Evolutionary conservation across 2,113 vertebrate genomes (phyloP).

Genomic region (Vanacampus margaritifer): DNA sequence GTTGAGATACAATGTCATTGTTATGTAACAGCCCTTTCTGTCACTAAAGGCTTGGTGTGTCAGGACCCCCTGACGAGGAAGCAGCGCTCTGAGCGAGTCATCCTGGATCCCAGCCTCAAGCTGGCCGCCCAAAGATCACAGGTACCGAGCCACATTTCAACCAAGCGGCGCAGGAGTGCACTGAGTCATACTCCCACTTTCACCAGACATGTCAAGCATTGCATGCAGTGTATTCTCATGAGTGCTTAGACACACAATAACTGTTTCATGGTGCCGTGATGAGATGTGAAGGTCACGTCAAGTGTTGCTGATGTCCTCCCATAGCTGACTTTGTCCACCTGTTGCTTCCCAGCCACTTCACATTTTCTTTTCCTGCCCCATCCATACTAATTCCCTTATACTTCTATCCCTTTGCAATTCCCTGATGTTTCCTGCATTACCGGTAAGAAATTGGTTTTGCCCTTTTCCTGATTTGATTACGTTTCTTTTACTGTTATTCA

Average conservation of each 20-base stretch:
- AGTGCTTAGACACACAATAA: slow-evolving; percentile 18
- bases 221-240: slow-evolving; percentile 47
- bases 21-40: slow-evolving; percentile 18
- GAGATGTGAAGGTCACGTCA: neutral
- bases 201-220: slow-evolving; percentile 44
- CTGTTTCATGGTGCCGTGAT: slow-evolving; percentile 23
- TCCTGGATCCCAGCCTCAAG: slow-evolving; percentile 72
- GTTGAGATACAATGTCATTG: slow-evolving; percentile 30
- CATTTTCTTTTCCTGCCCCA: slow-evolving; percentile 38
- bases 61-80: slow-evolving; percentile 82
- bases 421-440: slow-evolving; percentile 47
- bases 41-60: slow-evolving; percentile 84
- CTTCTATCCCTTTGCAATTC: slow-evolving; percentile 41
- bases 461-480: slow-evolving; percentile 57
- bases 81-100: slow-evolving; percentile 62
- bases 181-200: slow-evolving; percentile 42
- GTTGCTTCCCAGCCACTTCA: slow-evolving; percentile 58
- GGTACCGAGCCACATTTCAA: slow-evolving; percentile 64
- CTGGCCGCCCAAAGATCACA: slow-evolving; percentile 76
- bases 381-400: slow-evolving; percentile 45
- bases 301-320: slow-evolving; percentile 8
- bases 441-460: slow-evolving; percentile 53
- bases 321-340: slow-evolving; percentile 15
- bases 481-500: slow-evolving; percentile 40
- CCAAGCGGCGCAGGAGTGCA: neutral